These are phyloP conservation scores for Sorex fumeus DNA, from an alignment of 2,113 vertebrate species.

Conservation along the genomic window DNA sequence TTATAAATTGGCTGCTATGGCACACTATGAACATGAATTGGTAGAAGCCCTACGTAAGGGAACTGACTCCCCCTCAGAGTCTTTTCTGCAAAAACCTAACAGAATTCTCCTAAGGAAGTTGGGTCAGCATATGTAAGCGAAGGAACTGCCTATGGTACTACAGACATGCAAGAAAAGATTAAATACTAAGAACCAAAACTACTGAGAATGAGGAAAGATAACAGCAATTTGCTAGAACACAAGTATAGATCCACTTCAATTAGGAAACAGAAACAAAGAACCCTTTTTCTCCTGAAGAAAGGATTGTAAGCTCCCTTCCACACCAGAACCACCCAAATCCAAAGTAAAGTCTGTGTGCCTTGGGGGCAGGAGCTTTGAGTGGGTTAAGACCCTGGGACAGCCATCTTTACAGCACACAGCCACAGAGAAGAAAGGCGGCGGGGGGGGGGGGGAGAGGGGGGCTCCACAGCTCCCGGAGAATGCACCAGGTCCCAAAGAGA, in stretches of 20 bases:
- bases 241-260: background rate
- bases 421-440: no score
- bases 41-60: background rate
- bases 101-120: background rate
- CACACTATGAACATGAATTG: background rate
- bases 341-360: background rate
- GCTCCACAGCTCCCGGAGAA: no score
- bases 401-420: no score
- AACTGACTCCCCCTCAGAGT: background rate
- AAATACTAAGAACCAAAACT: background rate
- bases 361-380: background rate
- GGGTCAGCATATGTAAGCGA: background rate
- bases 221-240: background rate
- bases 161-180: background rate
- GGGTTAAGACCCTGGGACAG: no score
- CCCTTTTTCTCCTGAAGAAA: background rate
- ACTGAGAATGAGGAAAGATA: background rate
- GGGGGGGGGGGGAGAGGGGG: no score
- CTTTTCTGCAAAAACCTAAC: constrained; percentile 6
- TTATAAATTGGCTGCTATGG: constrained; percentile 13
- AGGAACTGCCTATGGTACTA: background rate
- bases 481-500: no score
- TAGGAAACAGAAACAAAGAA: background rate
- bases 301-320: background rate
- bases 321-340: background rate